phyloP scores from a whole-genome alignment of 2,888 invertebrate species.

The Pristionchus japonicus region DNA sequence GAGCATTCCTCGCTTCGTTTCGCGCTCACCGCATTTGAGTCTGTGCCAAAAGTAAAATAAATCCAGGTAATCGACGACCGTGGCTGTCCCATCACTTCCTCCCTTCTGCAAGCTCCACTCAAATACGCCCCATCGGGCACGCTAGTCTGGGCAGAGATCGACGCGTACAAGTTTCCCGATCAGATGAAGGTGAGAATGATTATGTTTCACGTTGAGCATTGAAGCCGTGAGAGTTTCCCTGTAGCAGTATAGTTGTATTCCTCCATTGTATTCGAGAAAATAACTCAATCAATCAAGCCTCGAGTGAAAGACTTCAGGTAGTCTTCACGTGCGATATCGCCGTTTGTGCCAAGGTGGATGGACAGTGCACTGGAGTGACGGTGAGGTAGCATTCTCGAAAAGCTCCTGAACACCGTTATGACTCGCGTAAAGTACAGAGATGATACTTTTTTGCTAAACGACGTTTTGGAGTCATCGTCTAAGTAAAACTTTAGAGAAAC shows the following conservation, averaged over 20 bases:
- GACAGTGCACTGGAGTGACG: constrained; percentile 42
- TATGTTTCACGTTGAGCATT: too few species aligned
- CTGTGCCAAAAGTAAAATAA: too few species aligned
- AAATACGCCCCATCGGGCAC: constrained; percentile 43
- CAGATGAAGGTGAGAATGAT: constrained; percentile 37
- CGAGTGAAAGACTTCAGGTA: not conserved
- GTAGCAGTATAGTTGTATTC: too few species aligned
- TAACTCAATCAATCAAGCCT: too few species aligned
- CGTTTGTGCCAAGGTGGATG: constrained; percentile 40
- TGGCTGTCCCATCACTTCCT: constrained; percentile 38
- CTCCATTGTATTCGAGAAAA: too few species aligned
- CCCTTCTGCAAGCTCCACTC: constrained; percentile 45
- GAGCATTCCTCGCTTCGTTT: too few species aligned
- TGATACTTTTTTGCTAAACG: too few species aligned
- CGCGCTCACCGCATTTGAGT: not conserved
- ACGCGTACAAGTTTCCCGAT: constrained; percentile 48
- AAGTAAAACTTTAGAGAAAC: not conserved
- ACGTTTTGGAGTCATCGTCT: too few species aligned
- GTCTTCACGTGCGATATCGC: constrained; percentile 43
- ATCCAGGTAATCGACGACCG: constrained; percentile 26
- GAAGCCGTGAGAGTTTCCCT: too few species aligned
- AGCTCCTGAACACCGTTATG: too few species aligned
- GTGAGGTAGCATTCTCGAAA: too few species aligned
- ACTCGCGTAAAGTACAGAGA: too few species aligned
- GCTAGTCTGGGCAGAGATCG: constrained; percentile 24